These are phyloP conservation scores for Rhagonycha lutea DNA, from an alignment of 2,888 invertebrate species.

Conservation along the genomic window DNA sequence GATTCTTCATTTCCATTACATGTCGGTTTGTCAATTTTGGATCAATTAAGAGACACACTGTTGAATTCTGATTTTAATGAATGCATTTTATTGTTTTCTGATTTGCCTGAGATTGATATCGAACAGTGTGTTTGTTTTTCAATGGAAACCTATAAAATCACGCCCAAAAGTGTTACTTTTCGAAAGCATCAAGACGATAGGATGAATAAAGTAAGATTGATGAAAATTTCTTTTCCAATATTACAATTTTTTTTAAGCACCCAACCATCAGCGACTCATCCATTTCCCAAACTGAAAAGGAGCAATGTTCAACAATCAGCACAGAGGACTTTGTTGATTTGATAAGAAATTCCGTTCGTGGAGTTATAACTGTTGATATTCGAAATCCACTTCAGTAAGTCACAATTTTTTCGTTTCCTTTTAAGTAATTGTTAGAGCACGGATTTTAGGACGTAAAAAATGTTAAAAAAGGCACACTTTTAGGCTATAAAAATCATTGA, in stretches of 20 bases:
- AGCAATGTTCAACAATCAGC: constrained; percentile 83
- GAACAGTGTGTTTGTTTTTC: constrained; percentile 90
- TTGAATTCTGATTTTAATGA: constrained; percentile 95
- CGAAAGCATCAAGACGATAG: constrained; percentile 71
- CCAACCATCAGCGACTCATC: constrained; percentile 66
- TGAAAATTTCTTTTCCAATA: neutral
- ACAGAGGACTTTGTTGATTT: constrained; percentile 81
- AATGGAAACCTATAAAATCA: constrained; percentile 79
- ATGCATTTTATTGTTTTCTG: constrained; percentile 97
- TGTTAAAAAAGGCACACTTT: no score
- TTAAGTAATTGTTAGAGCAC: neutral
- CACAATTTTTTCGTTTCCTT: neutral
- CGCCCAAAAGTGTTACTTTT: constrained; percentile 87
- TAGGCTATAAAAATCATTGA: no score
- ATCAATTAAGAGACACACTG: constrained; percentile 82
- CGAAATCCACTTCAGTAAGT: constrained; percentile 66
- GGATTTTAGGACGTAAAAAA: no score
- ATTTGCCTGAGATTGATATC: constrained; percentile 96
- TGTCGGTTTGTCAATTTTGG: constrained; percentile 90
- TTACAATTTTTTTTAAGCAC: constrained; percentile 59
- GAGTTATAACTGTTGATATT: constrained; percentile 70
- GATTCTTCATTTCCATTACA: constrained; percentile 92
- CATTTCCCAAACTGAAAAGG: constrained; percentile 55
- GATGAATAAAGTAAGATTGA: neutral
- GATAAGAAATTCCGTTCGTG: constrained; percentile 62